Base-by-base conservation (phyloP, 2,797 vertebrate genomes). In the Galagoides demidoff region DNA sequence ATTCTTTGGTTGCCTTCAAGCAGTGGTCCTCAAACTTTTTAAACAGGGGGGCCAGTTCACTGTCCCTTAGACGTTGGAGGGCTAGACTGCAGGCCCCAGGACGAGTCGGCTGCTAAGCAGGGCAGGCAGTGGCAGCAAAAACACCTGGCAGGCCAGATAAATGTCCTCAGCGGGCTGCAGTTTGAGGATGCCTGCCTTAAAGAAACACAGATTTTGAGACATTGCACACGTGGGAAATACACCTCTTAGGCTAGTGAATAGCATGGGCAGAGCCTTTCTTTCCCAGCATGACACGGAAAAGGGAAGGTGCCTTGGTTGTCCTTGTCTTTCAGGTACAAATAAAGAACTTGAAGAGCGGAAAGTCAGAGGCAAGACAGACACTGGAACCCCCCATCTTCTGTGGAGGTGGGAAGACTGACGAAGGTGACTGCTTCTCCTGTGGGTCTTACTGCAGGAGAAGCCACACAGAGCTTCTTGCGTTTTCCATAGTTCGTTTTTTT, bases 121-220 rank as follows among this genome's bases (percentile, higher is more conserved):
- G 39, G 5, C 39, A 43, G 39, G 39, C 39, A 43, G 39, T 43
- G 39, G 39, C 39, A 43, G 39, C 6, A 43, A 43, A 43, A 43
- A 43, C 39, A 43, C 39, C 39, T 7, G 5, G 39, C 39, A 43
- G 39, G 39, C 39, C 39, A 1, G 39, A 43, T 7, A 43, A 43
- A 43, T 43, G 39, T 43, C 39, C 39, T 43, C 39, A 7, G 39
- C 39, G 5, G 39, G 39, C 39, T 6, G 39, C 39, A 43, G 39
- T 43, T 43, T 43, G 39, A 43, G 39, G 39, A 43, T 43, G 39
- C 39, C 39, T 94, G 63, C 39, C 34, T 82, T 57, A 25, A 74
- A 89, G 79, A 92, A 89, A 89, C 7, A 27, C 5, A 52, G 45
- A 22, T 93, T 89, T 88, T 68, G 83, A 89, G 74, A 78, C 37